Conservation (phyloP, 1,140 invertebrate species). For the Sitobion miscanthi region DNA sequence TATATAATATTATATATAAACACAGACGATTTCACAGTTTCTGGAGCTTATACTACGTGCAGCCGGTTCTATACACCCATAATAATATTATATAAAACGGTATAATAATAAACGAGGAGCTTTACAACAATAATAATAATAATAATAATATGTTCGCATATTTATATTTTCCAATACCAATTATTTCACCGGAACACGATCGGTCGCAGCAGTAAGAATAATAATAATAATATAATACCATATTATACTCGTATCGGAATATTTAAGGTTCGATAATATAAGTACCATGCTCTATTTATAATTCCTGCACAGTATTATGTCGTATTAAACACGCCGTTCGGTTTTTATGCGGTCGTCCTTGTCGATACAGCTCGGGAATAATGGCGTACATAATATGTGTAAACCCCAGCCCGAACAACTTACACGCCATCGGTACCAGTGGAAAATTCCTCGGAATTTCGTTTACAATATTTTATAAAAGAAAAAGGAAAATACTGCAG, state of each 20-base stretch:
- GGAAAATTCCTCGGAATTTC: background rate
- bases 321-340: background rate
- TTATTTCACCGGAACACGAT: background rate
- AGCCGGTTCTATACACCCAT: too few species aligned
- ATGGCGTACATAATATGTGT: background rate
- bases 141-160: background rate
- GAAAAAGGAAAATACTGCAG: background rate
- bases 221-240: background rate
- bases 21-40: background rate
- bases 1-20: background rate
- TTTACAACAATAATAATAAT: background rate
- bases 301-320: background rate
- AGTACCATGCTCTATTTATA: background rate
- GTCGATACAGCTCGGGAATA: background rate
- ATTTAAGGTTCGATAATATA: conserved; percentile 17
- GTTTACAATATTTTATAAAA: background rate
- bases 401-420: background rate
- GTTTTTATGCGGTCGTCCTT: background rate
- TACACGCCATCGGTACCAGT: background rate
- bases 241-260: background rate
- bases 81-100: background rate
- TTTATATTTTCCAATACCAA: background rate
- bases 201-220: background rate
- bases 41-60: background rate
- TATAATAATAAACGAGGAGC: background rate